A percentile compares a stretch with the other conserved stretches of the same genome.
Conservation (phyloP, 2,888 invertebrate species). For the Dugesia japonica region DNA sequence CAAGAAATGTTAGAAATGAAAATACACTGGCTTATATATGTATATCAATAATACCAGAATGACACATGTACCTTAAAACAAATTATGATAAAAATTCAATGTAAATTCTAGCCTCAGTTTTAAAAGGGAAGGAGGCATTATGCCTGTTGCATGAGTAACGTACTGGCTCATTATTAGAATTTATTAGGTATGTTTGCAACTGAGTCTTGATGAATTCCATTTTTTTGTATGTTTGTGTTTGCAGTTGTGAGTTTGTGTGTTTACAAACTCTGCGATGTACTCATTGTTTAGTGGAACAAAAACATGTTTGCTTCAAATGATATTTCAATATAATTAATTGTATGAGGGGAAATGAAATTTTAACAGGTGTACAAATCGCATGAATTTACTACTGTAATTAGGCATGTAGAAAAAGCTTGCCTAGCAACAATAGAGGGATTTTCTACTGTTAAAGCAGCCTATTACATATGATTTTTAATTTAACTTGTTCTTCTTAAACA, state of each 20-base stretch:
- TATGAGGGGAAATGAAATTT: background rate
- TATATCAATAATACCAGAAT: slow-evolving; percentile 20
- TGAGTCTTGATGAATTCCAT: background rate
- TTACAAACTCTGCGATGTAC: background rate
- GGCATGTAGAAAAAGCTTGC: slow-evolving; percentile 10
- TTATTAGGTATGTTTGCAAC: background rate
- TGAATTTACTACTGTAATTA: slow-evolving; percentile 20
- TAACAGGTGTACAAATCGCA: slow-evolving; percentile 15
- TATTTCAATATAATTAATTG: slow-evolving; percentile 14
- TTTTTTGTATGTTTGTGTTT: background rate
- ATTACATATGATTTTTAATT: background rate
- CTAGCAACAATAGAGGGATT: slow-evolving; percentile 12
- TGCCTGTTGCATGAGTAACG: slow-evolving; percentile 16
- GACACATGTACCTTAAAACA: slow-evolving; percentile 14
- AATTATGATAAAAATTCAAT: slow-evolving; percentile 13
- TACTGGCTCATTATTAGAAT: background rate
- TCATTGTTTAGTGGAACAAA: slow-evolving; percentile 14
- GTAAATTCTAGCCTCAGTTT: background rate
- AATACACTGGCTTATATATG: slow-evolving; percentile 20
- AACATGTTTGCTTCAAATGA: slow-evolving; percentile 20
- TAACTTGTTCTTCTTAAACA: background rate
- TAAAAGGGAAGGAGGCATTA: background rate
- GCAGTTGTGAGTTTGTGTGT: background rate
- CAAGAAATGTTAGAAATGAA: slow-evolving; percentile 16
- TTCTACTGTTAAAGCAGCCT: background rate